Conservation (phyloP, 2,888 invertebrate genomes). For the Gonocerus acuteangulatus region DNA sequence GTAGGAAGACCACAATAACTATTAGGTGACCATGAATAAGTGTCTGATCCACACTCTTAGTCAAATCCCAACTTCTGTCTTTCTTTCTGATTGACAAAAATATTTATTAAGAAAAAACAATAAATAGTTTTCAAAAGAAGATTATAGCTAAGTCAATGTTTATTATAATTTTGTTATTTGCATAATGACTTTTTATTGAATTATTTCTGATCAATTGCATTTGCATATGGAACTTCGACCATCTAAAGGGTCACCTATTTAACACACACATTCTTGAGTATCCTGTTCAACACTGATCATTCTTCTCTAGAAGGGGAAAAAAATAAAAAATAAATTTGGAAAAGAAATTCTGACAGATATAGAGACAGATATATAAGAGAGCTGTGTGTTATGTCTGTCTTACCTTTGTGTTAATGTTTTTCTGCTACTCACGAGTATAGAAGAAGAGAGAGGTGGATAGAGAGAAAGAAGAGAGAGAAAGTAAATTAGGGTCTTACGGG, state of each 20-base stretch:
- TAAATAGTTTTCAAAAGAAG: too few relatives aligned
- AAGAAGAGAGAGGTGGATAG: constrained; percentile 37
- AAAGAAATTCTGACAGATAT: constrained; percentile 2
- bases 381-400: constrained; percentile 31
- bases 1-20: too few relatives aligned
- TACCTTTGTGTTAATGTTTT: constrained; percentile 37
- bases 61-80: too few relatives aligned
- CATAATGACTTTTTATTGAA: too few relatives aligned
- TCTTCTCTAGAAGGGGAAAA: constrained; percentile 8
- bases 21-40: too few relatives aligned
- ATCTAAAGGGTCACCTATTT: neutral
- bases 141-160: too few relatives aligned
- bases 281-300: constrained; percentile 13
- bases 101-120: too few relatives aligned
- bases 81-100: too few relatives aligned
- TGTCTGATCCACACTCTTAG: too few relatives aligned
- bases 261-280: constrained; percentile 11
- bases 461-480: constrained; percentile 38
- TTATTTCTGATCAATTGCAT: too few relatives aligned
- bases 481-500: constrained; percentile 26
- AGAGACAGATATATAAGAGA: constrained; percentile 18
- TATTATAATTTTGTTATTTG: too few relatives aligned
- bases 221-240: too few relatives aligned
- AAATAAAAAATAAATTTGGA: neutral
- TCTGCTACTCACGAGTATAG: constrained; percentile 33